A percentile compares a stretch with the other conserved stretches of the same genome.
Conservation (phyloP, 2,113 vertebrate species). For the Halichoerus grypus region DNA sequence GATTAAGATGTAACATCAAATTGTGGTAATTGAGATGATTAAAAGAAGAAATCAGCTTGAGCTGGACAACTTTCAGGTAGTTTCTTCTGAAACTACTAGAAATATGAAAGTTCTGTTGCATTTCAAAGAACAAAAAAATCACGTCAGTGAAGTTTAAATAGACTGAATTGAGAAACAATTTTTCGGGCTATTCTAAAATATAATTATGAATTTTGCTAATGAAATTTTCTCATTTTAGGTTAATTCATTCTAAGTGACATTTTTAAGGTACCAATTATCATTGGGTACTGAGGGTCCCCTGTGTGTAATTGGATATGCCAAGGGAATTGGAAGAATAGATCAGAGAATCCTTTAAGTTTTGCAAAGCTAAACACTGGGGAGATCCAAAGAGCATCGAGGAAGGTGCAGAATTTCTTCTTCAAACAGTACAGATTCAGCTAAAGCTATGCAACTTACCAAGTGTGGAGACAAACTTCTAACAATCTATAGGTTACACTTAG, state of each 20-base stretch:
- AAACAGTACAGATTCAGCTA: not conserved
- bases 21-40: not conserved
- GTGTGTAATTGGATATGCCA: not conserved
- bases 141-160: not conserved
- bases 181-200: not conserved
- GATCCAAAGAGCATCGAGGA: not conserved
- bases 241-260: not conserved
- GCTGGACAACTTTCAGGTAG: not conserved
- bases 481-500: not conserved
- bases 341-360: not conserved
- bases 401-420: not conserved
- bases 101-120: not conserved
- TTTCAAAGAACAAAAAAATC: not conserved
- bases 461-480: not conserved
- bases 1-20: not conserved
- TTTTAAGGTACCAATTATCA: not conserved
- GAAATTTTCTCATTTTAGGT: not conserved
- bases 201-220: conserved; percentile 19
- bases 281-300: not conserved
- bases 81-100: not conserved
- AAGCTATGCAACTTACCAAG: not conserved
- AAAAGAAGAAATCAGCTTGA: not conserved
- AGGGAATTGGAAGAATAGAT: not conserved
- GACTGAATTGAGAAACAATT: not conserved
- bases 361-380: not conserved